phyloP scores from a whole-genome alignment of 2,113 vertebrate species.

The Sander vitreus region DNA sequence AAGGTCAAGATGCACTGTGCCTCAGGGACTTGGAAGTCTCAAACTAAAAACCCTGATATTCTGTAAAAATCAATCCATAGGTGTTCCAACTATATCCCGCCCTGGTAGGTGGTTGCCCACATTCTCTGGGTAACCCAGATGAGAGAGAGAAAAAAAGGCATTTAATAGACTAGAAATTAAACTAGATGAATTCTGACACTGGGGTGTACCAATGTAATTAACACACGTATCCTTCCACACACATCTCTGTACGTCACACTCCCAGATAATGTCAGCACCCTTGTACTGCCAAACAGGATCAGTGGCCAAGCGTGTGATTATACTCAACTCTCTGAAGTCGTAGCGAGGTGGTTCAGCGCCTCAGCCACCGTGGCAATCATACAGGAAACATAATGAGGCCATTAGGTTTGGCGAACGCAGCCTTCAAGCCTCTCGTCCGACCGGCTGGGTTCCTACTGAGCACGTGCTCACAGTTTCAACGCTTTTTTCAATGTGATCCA shows the following conservation, averaged over 20 bases:
- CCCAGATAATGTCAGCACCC: slow-evolving; percentile 50
- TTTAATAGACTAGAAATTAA: slow-evolving; percentile 68
- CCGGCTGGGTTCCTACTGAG: slow-evolving; percentile 26
- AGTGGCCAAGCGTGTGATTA: slow-evolving; percentile 75
- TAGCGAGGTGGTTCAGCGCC: slow-evolving; percentile 36
- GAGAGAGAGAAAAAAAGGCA: slow-evolving; percentile 15
- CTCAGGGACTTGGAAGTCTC: slow-evolving; percentile 24
- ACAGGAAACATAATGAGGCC: slow-evolving; percentile 71
- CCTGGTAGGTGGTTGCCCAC: background rate
- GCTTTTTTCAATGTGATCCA: slow-evolving; percentile 57
- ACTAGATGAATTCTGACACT: slow-evolving; percentile 63
- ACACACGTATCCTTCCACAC: slow-evolving; percentile 29
- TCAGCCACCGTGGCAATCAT: slow-evolving; percentile 52
- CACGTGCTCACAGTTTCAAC: slow-evolving; percentile 42
- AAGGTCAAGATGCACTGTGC: slow-evolving; percentile 54
- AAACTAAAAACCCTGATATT: slow-evolving; percentile 16
- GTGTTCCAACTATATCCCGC: background rate
- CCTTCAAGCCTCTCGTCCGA: slow-evolving; percentile 51
- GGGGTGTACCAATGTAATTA: slow-evolving; percentile 64
- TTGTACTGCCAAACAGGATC: slow-evolving; percentile 65
- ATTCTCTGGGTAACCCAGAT: background rate
- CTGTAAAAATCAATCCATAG: slow-evolving; percentile 11
- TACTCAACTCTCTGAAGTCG: slow-evolving; percentile 53
- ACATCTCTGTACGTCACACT: slow-evolving; percentile 1
- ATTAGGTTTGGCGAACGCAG: slow-evolving; percentile 63